Conservation (phyloP, 2,888 invertebrate species). For the Dicyrtomina minuta region DNA sequence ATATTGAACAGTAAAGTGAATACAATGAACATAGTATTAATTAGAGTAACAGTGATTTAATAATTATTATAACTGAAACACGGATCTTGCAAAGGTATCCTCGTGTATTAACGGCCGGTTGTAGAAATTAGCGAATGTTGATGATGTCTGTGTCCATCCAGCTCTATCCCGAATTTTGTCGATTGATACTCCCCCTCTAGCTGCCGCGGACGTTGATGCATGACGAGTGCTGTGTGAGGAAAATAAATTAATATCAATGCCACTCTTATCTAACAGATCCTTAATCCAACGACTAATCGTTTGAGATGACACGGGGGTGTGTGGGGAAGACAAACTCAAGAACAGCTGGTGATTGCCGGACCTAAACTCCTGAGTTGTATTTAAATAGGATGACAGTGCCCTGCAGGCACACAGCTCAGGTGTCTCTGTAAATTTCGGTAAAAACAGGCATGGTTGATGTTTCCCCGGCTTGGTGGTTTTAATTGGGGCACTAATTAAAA, state of each 20-base stretch:
- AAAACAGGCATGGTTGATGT: constrained; percentile 24
- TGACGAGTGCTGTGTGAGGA: constrained; percentile 8
- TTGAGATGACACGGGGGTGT: no score
- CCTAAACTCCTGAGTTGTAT: no score
- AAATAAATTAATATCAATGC: background rate
- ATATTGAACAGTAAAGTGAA: no score
- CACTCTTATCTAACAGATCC: background rate
- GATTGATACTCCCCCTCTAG: background rate
- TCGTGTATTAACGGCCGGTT: background rate
- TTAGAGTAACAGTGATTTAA: no score
- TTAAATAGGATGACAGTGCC: no score
- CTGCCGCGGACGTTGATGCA: constrained; percentile 10
- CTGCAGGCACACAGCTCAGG: constrained; percentile 34
- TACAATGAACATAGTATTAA: no score
- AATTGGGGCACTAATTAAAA: constrained; percentile 7
- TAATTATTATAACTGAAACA: no score
- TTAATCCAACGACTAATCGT: constrained; percentile 25
- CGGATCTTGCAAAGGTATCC: background rate
- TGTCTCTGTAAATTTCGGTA: constrained; percentile 19
- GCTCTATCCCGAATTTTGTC: no score
- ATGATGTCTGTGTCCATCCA: constrained; percentile 1
- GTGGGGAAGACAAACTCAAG: no score
- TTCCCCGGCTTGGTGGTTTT: constrained; percentile 21
- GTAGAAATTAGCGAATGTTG: background rate
- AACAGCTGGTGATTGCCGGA: no score